phyloP scores from a whole-genome alignment of 2,888 invertebrate species.

The Margaritifera margaritifera region DNA sequence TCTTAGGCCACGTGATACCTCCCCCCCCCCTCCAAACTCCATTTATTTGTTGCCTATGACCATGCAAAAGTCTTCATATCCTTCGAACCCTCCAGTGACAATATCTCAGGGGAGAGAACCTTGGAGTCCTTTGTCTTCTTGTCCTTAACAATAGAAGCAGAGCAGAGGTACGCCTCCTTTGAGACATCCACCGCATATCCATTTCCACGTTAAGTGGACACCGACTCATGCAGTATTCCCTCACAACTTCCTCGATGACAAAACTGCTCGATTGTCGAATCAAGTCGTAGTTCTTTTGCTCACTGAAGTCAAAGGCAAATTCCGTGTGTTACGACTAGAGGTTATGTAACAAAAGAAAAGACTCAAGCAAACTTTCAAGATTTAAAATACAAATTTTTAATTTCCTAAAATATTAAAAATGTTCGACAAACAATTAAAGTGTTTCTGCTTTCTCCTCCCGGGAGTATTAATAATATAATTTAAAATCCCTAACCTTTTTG shows the following conservation, averaged over 20 bases:
- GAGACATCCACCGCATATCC: constrained; percentile 15
- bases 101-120: constrained; percentile 9
- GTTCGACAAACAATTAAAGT: too few relatives aligned
- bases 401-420: too few relatives aligned
- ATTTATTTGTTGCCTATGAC: constrained; percentile 11
- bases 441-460: too few relatives aligned
- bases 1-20: constrained; percentile 12
- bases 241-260: too few relatives aligned
- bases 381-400: too few relatives aligned
- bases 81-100: constrained; percentile 3
- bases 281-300: constrained; percentile 2
- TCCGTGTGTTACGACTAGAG: too few relatives aligned
- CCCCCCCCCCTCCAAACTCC: constrained; percentile 4
- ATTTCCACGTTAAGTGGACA: constrained; percentile 8
- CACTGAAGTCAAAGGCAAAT: constrained; percentile 12
- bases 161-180: constrained; percentile 9
- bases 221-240: constrained; percentile 4
- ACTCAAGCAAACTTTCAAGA: too few relatives aligned
- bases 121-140: constrained; percentile 6
- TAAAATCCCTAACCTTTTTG: too few relatives aligned
- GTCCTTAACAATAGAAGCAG: too few relatives aligned
- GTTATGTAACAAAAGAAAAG: too few relatives aligned
- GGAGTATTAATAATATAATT: too few relatives aligned
- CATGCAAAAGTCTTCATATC: constrained; percentile 11
- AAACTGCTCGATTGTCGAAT: constrained; percentile 6